These are phyloP conservation scores for Crossaster papposus DNA, from an alignment of 53 echinoderm and acorn worm species.

Conservation along the genomic window DNA sequence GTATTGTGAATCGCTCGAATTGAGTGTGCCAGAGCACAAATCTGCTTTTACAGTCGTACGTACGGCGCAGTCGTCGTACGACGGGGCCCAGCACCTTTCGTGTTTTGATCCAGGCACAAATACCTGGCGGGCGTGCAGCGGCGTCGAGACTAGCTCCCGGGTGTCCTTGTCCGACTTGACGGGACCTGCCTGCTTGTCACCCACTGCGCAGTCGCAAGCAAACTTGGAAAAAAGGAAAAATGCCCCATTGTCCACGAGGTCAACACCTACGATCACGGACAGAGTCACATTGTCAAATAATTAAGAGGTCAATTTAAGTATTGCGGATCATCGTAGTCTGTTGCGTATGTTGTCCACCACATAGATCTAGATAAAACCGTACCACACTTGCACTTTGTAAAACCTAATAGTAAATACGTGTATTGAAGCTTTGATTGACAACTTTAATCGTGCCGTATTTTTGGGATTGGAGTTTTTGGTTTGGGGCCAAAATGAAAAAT, in stretches of 20 bases:
- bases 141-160: slow-evolving; percentile 5
- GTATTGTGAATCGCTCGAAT: too few relatives aligned
- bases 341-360: neutral
- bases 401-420: too few relatives aligned
- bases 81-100: neutral
- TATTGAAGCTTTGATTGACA: too few relatives aligned
- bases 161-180: neutral
- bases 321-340: neutral
- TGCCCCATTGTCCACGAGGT: slow-evolving; percentile 48
- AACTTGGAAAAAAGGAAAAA: slow-evolving; percentile 43
- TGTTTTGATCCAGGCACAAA: slow-evolving; percentile 47
- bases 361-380: neutral
- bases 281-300: slow-evolving; percentile 7
- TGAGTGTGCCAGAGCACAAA: too few relatives aligned
- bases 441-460: too few relatives aligned
- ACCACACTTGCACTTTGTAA: too few relatives aligned
- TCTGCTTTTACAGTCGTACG: too few relatives aligned
- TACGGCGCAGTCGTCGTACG: too few relatives aligned
- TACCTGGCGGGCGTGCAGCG: slow-evolving; percentile 27
- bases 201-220: slow-evolving; percentile 33
- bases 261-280: slow-evolving; percentile 2
- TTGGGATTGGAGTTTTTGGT: too few relatives aligned
- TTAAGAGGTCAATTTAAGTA: neutral
- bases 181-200: slow-evolving; percentile 10
- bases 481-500: too few relatives aligned